Conservation (phyloP, 2,113 vertebrate genomes). For the Coreoperca whiteheadi region DNA sequence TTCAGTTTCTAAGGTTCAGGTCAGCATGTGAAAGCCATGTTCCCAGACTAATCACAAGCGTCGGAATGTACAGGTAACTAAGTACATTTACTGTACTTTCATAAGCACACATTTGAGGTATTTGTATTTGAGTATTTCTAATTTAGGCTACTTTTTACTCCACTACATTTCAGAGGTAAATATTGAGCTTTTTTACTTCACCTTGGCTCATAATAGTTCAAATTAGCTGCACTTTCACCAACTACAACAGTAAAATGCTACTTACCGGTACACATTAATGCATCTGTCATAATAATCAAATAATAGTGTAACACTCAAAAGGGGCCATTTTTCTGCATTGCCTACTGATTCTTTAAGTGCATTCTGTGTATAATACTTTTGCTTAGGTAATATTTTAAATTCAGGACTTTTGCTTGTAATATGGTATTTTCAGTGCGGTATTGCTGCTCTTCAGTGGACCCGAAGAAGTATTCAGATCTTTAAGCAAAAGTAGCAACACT, state of each 20-base stretch:
- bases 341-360: too few species aligned
- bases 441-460: neutral
- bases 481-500: neutral
- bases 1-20: too few species aligned
- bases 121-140: neutral
- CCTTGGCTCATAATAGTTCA: neutral
- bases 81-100: too few species aligned
- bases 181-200: neutral
- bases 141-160: neutral
- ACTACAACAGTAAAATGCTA: neutral
- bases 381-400: neutral
- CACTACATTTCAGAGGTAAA: neutral
- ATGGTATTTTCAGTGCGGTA: neutral
- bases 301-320: neutral
- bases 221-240: neutral
- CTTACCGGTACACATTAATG: neutral
- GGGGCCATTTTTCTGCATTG: neutral
- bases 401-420: neutral
- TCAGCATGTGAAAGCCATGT: too few species aligned
- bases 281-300: neutral
- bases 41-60: neutral
- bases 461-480: too few species aligned
- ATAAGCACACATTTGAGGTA: neutral
- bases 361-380: neutral
- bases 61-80: neutral